Percentiles rank a stretch among this genome's conserved stretches.
Evolutionary conservation across 1,140 invertebrate genomes (phyloP).

Genomic region (Schlechtendalia chinensis): DNA sequence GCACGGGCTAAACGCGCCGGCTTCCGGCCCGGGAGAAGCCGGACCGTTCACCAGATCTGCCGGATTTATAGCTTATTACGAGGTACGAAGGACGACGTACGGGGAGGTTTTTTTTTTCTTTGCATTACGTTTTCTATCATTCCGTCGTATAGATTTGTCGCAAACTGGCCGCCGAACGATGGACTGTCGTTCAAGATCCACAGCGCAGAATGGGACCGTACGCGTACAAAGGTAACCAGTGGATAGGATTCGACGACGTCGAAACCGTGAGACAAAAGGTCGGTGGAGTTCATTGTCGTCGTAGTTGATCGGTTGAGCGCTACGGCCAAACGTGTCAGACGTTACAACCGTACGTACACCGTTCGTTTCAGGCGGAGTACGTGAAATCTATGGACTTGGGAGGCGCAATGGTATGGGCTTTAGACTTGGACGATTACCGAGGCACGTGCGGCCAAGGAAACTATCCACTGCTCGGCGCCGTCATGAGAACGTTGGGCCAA

Average conservation of each 20-base stretch:
- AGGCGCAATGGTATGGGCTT: constrained; percentile 87
- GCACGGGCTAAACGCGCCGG: constrained; percentile 71
- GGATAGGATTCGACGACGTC: constrained; percentile 84
- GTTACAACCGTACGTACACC: not conserved
- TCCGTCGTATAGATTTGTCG: constrained; percentile 69
- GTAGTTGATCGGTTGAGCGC: too few relatives aligned
- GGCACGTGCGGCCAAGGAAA: constrained; percentile 69
- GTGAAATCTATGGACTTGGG: constrained; percentile 73
- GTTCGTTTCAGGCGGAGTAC: constrained; percentile 62
- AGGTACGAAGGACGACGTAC: too few relatives aligned
- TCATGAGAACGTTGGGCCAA: constrained; percentile 60
- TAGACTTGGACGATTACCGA: constrained; percentile 65
- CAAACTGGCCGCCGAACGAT: constrained; percentile 70
- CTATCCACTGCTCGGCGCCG: constrained; percentile 71
- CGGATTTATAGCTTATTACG: constrained; percentile 86
- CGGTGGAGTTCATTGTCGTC: not conserved
- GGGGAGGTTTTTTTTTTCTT: too few relatives aligned
- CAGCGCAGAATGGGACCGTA: constrained; percentile 78
- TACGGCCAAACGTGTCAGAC: too few relatives aligned
- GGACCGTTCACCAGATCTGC: constrained; percentile 79
- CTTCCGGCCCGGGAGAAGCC: constrained; percentile 70
- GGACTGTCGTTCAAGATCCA: constrained; percentile 76
- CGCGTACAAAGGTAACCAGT: constrained; percentile 80
- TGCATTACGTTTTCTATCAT: not conserved
- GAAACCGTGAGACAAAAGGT: constrained; percentile 74